Evolutionary conservation across 2,797 vertebrate species (phyloP), one percentile per base, ranked within the genome.

Genomic region (Arvicola amphibius): DNA sequence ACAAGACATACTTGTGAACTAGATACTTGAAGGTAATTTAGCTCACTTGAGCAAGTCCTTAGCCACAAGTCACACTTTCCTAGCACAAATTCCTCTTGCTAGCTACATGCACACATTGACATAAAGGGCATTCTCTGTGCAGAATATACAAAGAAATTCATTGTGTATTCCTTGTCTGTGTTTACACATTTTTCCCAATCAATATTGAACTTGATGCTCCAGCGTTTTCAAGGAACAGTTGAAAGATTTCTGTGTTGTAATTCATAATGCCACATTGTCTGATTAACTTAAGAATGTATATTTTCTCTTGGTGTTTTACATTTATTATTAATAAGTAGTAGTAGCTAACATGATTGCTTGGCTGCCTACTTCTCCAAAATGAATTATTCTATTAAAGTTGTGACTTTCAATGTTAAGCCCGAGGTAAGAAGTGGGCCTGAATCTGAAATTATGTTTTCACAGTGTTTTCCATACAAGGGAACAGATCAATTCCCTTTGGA

Each of bases 1-100:
- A 96, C 71, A 81, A 5, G 51, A 25, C 40, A 79, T 83, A 94
- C 97, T 91, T 89, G 96, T 94, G 65, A 97, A 86, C 1, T 89
- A 96, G 93, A 93, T 92, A 91, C 86, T 95, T 96, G 59, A 92
- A 97, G 88, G 91, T 91, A 97, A 98, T 97, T 97, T 97, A 96
- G 91, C 87, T 93, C 91, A 96, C 61, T 95, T 92, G 94, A 98
- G 97, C 61, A 97, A 97, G 79, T 97, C 92, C 67, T 97, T 98
- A 98, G 92, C 32, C 91, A 92, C 92, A 80, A 97, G 92, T 91
- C 96, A 87, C 86, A 96, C 83, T 97, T 97, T 93, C 92, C 87
- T 79, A 85, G 93, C 88, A 97, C 71, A 83, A 96, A 95, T 96
- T 96, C 37, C 78, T 97, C 91, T 93, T 51, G 65, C 87, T 92